A percentile compares a stretch with the other conserved stretches of the same genome.
Evolutionary conservation across 1,140 invertebrate genomes (phyloP).

Genomic region (Antheraea pernyi): DNA sequence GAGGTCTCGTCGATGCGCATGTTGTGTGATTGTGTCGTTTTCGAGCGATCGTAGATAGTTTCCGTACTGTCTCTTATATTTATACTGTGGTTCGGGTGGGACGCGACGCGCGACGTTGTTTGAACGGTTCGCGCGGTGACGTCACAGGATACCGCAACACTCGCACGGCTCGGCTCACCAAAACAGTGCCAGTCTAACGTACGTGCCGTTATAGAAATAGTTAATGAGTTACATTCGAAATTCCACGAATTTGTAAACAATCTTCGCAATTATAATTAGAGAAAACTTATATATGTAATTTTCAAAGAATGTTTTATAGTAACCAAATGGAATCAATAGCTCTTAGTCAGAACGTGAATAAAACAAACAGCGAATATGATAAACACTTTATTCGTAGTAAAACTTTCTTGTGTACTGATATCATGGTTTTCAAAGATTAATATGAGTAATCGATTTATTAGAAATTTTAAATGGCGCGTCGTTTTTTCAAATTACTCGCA

Average conservation of each 20-base stretch:
- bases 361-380: neutral
- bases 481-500: too few species aligned
- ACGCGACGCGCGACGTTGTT: neutral
- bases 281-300: neutral
- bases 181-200: conserved; percentile 22
- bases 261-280: conserved; percentile 11
- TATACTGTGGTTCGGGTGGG: too few species aligned
- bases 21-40: too few species aligned
- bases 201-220: conserved; percentile 46
- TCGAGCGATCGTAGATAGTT: too few species aligned
- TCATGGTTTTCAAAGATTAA: neutral
- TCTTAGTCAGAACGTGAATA: neutral
- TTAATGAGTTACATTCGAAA: conserved; percentile 39
- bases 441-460: too few species aligned
- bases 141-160: conserved; percentile 2
- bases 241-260: conserved; percentile 41
- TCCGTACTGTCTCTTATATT: too few species aligned
- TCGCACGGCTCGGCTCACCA: conserved; percentile 1
- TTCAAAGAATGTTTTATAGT: neutral
- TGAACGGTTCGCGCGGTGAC: conserved; percentile 3
- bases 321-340: neutral
- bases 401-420: neutral
- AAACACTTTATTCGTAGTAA: neutral
- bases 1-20: too few species aligned
- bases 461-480: too few species aligned